Base-by-base conservation (phyloP, 2,888 invertebrate genomes). In the Chrysomela aeneicollis region DNA sequence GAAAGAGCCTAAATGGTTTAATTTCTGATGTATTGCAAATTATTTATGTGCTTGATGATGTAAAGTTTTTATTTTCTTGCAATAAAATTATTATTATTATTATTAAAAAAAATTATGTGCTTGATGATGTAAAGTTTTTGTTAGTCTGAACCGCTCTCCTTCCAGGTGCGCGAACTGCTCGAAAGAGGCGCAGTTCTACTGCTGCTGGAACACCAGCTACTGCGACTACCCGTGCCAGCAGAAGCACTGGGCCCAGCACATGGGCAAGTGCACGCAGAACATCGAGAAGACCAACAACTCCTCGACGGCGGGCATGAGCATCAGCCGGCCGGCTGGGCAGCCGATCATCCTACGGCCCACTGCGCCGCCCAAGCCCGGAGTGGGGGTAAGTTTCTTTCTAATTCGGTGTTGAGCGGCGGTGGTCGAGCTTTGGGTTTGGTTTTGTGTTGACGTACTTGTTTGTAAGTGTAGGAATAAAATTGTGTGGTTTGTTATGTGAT, bases 191-290 rank as follows among this genome's bases (percentile, higher is more conserved):
- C 89, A 92, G 74, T 94, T 94, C 82, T 95, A 95, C 82, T 97
- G 97, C 78, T 97, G 97, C 79, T 97, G 97, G 96, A 97, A 96
- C 84, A 96, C 96, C 0, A 90, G 94, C 59, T 97, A 97, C 82
- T 97, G 97, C 82, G 92, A 93, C 84, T 92, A 92, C 79, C 87
- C 90, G 1, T 97, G 97, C 76, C 96, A 96, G 82, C 89, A 92
- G 77, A 86, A 89, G 71, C 95, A 96, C 82, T 96, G 96, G 96
- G 82, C 90, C 0, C 83, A 86, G 8, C 96, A 96, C 81, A 89
- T 88, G 86, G 78, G 82, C 60, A 85, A 85, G 47, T 90, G 90
- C 75, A 85, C 87, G 1, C 87, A 87, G 68, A 76, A 66, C 59
- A 68, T 66, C 21, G 73, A 71, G 54, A 71, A 71, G 37, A 58